Percentiles rank a stretch among this genome's conserved stretches.
Conservation (phyloP, 2,888 invertebrate species). For the Caenorhabditis drosophilae region DNA sequence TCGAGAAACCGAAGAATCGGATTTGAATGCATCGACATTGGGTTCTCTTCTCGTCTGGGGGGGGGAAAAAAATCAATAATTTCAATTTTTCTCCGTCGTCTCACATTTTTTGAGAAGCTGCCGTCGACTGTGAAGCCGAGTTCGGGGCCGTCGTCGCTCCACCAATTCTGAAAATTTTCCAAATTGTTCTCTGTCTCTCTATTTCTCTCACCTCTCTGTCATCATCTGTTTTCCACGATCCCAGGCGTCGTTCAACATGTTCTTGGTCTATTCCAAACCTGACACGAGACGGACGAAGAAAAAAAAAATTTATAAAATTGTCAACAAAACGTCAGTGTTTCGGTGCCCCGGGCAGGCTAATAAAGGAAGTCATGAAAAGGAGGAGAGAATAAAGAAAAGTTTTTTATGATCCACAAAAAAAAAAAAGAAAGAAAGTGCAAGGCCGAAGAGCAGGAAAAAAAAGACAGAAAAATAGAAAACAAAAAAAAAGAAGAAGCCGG, state of each 20-base stretch:
- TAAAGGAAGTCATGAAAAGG: too few relatives aligned
- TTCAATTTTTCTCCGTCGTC: neutral
- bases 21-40: constrained; percentile 32
- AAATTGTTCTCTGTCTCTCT: constrained; percentile 6
- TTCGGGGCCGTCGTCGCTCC: constrained; percentile 34
- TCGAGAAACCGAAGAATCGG: constrained; percentile 47
- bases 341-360: too few relatives aligned
- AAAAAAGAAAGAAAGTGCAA: too few relatives aligned
- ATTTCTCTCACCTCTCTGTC: constrained; percentile 43
- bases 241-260: constrained; percentile 49
- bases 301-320: constrained; percentile 15
- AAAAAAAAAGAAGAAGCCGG: too few relatives aligned
- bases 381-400: too few relatives aligned
- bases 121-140: constrained; percentile 2
- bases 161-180: constrained; percentile 26
- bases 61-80: neutral
- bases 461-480: too few relatives aligned
- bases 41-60: constrained; percentile 31
- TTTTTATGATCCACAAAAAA: too few relatives aligned
- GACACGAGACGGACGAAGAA: neutral
- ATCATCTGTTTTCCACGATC: constrained; percentile 58
- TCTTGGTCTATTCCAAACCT: constrained; percentile 7
- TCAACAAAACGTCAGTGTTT: too few relatives aligned
- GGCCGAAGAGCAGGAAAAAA: too few relatives aligned
- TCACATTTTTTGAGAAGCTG: neutral